Evolutionary conservation across 2,797 vertebrate genomes (phyloP), one percentile per base, ranked within the genome.

Genomic region (Serranus cabrilla): DNA sequence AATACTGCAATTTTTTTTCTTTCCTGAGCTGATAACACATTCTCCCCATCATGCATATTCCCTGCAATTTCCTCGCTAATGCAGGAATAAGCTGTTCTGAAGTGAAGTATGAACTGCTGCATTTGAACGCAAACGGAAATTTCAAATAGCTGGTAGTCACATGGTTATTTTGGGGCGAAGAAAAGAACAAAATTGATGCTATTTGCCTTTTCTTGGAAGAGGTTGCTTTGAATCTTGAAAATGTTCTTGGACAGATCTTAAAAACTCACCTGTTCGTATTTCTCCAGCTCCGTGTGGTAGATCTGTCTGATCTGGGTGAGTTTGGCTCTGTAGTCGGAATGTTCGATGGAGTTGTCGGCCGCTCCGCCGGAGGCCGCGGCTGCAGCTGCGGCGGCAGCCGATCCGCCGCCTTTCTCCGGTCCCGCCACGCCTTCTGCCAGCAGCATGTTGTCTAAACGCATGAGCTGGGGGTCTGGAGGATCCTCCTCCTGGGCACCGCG

Each of bases 401-500:
- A 97, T 78, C 97, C 97, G 31, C 97, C 97, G 46, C 97, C 98
- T 94, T 99, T 99, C 94, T 99, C 98, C 9, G 98, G 98, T 83
- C 97, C 98, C 20, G 98, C 97, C 93, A 99, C 98, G 64, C 98
- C 98, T 95, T 99, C 98, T 40, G 98, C 98, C 95, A 99, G 96
- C 93, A 99, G 95, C 98, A 99, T 99, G 96, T 99, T 99, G 96
- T 99, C 98, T 95, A 99, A 95, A 90, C 98, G 97, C 98, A 99
- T 99, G 89, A 99, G 97, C 94, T 99, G 98, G 54, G 98, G 97
- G 86, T 99, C 98, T 21, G 96, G 97, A 51, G 97, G 97, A 89
- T 99, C 97, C 87, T 99, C 97, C 90, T 99, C 98, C 93, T 98
- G 97, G 89, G 97, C 96, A 54, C 97, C 97, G 71, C 97, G 96